Base-by-base conservation (phyloP, 2,797 vertebrate species). In the Danio tinwini region DNA sequence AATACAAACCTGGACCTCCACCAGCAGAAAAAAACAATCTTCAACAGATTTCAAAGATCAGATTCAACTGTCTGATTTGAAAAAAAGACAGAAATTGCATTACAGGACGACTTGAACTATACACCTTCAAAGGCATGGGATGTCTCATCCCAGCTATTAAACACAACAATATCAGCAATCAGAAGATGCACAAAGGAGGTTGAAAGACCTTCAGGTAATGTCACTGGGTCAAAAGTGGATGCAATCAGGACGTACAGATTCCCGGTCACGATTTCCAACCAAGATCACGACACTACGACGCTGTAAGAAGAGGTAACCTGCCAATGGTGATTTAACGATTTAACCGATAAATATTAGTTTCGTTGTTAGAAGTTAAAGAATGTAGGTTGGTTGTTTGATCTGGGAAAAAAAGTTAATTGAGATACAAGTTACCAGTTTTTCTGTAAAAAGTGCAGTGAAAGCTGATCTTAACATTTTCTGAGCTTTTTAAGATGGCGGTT, bases 221-320 rank as follows among this genome's bases (percentile, higher is more conserved):
- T 69, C 67, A 76, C 13, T 11, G 49, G 40, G 45, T 73, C 72
- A 79, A 76, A 16, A 29, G 21, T 55, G 53, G 8, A 67, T 65
- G 84, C 73, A 85, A 84, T 85, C 73, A 78, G 71, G 58, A 53
- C 37, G 49, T 16, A 67, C 6, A n/a, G 29, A 61, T 55, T 40
- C 62, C 76, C 45, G 50, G 40, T 82, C 80, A 84, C 37, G 72
- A 84, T 39, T 68, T 61, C 50, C n/a, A 39, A 19, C 5, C 37
- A 59, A 10, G 16, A 69, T 49, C 65, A 45, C 12, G 29, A 42
- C 58, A 19, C 55, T 29, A 65, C 44, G 47, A 13, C 10, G 39
- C 10, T 50, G 29, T 2, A 4, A 13, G n/a, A 37, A 69, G 50
- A 72, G 40, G n/a, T 50, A 8, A 65, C 53, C 56, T 59, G 12